Base-by-base conservation (phyloP, 1,140 invertebrate species). In the Platyscapa corneri region DNA sequence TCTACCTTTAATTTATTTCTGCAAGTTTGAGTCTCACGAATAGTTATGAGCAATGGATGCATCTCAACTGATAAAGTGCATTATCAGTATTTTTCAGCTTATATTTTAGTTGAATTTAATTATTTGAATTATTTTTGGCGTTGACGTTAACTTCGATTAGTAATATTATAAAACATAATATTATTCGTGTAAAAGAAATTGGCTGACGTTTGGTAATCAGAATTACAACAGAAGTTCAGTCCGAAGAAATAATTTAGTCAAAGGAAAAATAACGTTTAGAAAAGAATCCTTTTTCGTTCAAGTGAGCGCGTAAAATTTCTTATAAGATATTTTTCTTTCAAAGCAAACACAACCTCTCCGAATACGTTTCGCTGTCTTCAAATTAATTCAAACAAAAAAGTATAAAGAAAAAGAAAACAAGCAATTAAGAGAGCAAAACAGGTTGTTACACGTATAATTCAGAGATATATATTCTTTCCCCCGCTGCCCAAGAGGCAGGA, bases 351-450 rank as follows among this genome's bases (percentile, higher is more conserved):
- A 42, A n/a, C 10, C 27, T 42, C 39, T 74, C 37, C 0, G 27
- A 42, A 74, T 16, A 46, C 20, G 42, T 76, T 32, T 76, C n/a
- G 23, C 53, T 42, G 23, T 74, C 46, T 76, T 76, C n/a, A 76
- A 76, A 76, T 76, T 76, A 30, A 53, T 76, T 76, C 46, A 53
- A 32, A 32, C 14, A 32, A 53, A 56, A 53, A 77, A 53, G 27
- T 49, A 53, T 34, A 14, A 46, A 80, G 49, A 64, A 64, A 64
- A 46, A 75, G 70, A 56, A 53, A 82, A 76, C 49, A 76, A 83
- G 34, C n/a, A 46, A 83, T 83, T 76, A 65, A 83, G 27, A 76
- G 72, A 76, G 70, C 37, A 46, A 76, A 64, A 83, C 30, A 65
- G 53, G 23, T 53, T 74, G 67, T 42, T 46, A 65, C 56, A 34